phyloP scores from a whole-genome alignment of 2,113 vertebrate genomes.

The Stercorarius parasiticus region DNA sequence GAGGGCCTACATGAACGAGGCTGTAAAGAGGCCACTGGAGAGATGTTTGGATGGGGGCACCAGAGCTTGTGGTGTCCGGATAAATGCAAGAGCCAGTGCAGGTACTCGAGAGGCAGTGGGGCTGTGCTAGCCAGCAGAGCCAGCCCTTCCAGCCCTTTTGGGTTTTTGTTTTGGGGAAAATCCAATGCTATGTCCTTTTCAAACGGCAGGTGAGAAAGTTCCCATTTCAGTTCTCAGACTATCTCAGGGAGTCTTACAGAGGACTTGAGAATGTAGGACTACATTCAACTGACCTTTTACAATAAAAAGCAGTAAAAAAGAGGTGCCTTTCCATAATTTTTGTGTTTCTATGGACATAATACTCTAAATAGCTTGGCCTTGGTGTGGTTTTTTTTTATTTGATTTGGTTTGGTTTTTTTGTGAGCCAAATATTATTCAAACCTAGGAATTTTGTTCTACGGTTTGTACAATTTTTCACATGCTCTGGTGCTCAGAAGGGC shows the following conservation, averaged over 20 bases:
- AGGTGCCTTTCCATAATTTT: background rate
- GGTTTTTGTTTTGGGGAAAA: background rate
- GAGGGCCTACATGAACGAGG: background rate
- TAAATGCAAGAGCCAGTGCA: background rate
- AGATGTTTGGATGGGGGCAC: background rate
- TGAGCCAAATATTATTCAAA: background rate
- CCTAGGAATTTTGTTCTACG: background rate
- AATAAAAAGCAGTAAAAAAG: background rate
- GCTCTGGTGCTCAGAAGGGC: background rate
- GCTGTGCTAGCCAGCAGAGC: background rate
- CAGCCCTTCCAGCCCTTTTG: background rate
- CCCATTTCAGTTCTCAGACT: background rate
- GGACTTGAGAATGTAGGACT: background rate
- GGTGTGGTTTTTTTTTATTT: background rate
- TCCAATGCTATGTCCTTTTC: background rate
- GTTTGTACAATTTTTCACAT: background rate
- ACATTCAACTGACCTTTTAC: background rate
- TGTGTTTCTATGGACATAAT: background rate
- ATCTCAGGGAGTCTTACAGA: background rate
- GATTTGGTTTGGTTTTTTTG: background rate
- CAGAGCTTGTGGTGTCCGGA: background rate
- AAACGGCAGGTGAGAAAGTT: background rate
- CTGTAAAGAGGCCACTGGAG: background rate
- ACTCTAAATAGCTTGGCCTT: background rate
- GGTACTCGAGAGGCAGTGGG: rapidly evolving